Conservation (phyloP, 2,113 vertebrate genomes). For the Erythrocercus mccallii region DNA sequence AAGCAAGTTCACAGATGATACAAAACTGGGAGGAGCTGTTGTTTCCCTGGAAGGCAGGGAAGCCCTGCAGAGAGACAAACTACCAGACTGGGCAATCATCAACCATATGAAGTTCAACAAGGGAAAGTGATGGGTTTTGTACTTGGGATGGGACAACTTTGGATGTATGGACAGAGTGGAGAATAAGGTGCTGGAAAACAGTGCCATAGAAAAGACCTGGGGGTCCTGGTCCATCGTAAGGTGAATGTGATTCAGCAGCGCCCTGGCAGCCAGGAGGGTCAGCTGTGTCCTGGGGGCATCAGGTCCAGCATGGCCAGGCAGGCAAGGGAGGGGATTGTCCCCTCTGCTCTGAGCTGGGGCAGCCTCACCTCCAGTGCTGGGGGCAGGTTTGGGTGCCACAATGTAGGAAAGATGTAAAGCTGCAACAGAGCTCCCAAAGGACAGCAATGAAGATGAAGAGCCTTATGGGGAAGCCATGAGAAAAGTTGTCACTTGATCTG, state of each 20-base stretch:
- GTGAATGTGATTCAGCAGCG: background rate
- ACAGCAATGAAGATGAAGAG: background rate
- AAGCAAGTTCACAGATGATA: background rate
- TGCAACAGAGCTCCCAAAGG: background rate
- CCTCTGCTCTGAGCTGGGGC: accelerated
- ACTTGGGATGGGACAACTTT: background rate
- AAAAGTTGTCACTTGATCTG: background rate
- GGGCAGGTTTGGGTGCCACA: background rate
- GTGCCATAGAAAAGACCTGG: no score
- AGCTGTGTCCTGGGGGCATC: accelerated
- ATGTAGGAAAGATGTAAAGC: background rate
- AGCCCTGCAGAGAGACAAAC: background rate
- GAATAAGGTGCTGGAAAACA: background rate
- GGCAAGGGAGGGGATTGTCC: background rate
- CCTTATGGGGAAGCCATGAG: accelerated
- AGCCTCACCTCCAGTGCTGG: accelerated
- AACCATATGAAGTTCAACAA: background rate
- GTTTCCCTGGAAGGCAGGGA: background rate
- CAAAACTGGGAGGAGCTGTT: background rate
- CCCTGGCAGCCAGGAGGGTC: background rate
- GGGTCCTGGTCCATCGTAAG: accelerated
- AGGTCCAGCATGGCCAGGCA: accelerated
- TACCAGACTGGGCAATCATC: background rate
- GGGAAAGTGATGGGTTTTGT: background rate
- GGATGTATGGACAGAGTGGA: background rate